Evolutionary conservation across 2,888 invertebrate genomes (phyloP).

Genomic region (Dynastes maya): DNA sequence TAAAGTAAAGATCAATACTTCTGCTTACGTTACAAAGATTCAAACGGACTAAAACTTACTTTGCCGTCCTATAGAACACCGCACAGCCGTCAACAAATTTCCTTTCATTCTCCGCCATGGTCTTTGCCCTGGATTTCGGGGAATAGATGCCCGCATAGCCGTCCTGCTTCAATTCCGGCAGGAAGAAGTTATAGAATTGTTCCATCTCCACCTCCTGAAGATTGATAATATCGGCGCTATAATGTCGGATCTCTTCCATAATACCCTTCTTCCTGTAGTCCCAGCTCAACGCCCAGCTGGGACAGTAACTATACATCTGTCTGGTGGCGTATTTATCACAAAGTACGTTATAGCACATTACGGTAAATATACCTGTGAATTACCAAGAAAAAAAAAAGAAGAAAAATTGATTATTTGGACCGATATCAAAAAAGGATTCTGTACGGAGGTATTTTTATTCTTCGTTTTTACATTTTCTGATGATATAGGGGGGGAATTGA

Average conservation of each 20-base stretch:
- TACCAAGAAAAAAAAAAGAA: not conserved
- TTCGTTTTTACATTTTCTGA: not conserved
- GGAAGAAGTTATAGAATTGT: slow-evolving; percentile 97
- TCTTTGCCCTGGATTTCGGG: slow-evolving; percentile 98
- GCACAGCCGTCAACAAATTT: slow-evolving; percentile 99
- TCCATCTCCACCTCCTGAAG: slow-evolving; percentile 98
- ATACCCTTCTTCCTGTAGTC: slow-evolving; percentile 98
- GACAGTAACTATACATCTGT: slow-evolving; percentile 99
- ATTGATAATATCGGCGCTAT: slow-evolving; percentile 97
- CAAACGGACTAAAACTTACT: slow-evolving; percentile 76
- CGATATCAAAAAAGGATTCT: not conserved
- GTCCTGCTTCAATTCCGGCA: slow-evolving; percentile 92
- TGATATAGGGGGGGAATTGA: not conserved
- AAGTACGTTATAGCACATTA: slow-evolving; percentile 99
- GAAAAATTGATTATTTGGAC: not conserved
- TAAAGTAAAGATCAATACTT: not conserved
- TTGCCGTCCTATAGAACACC: slow-evolving; percentile 95
- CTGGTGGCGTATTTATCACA: slow-evolving; percentile 99
- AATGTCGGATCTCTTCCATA: slow-evolving; percentile 95
- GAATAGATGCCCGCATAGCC: slow-evolving; percentile 97
- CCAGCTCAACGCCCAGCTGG: slow-evolving; percentile 99
- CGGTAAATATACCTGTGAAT: slow-evolving; percentile 91
- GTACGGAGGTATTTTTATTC: not conserved
- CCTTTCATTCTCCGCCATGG: slow-evolving; percentile 96
- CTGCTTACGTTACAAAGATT: not conserved